Base-by-base conservation (phyloP, 2,113 vertebrate species). In the Pelvicachromis taeniatus region DNA sequence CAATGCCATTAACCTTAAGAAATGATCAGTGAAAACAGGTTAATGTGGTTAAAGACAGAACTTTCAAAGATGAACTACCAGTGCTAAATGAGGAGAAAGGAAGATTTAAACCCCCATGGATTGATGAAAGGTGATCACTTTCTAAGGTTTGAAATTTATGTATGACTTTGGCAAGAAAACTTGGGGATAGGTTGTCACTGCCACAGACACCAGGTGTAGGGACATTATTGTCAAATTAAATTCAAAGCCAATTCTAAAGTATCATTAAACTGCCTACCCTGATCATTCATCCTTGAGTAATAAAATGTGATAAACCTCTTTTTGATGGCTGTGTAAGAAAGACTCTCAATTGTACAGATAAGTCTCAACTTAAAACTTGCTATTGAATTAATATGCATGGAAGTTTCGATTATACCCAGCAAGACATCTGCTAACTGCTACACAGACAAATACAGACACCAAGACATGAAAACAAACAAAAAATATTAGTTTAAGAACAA, bases 11-110 rank as follows among this genome's bases (percentile, higher is more conserved):
- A 82, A 79, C 53, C 54, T 29, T 78, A 78, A 85, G 54, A 81
- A 78, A 59, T 35, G 13, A 17, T 35, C 2, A 3, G 11, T 81
- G 50, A 59, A 84, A 86, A 55, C 79, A 61, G 61, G 55, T 85
- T 52, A 85, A 81, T 65, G 88, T 50, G 52, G 75, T 48, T 55
- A 45, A 85, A 82, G 38, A 61, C 70, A 85, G 35, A 75, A 81
- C 63, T 23, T 77, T 21, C 23, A 29, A 16, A 58, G 48, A 84
- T 77, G 29, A 45, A 79, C 85, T 82, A 40, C 38, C 16, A n/a
- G 40, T 63, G 73, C 80, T 82, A 84, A 85, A 89, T 52, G 80
- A 77, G 23, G 12, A 68, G 35, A 83, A 86, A 89, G 17, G 70
- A 65, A 70, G 48, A 29, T 90, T 86, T 55, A 58, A 90, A 77